Base-by-base conservation (phyloP, 2,797 vertebrate genomes). In the Siniperca obscura region DNA sequence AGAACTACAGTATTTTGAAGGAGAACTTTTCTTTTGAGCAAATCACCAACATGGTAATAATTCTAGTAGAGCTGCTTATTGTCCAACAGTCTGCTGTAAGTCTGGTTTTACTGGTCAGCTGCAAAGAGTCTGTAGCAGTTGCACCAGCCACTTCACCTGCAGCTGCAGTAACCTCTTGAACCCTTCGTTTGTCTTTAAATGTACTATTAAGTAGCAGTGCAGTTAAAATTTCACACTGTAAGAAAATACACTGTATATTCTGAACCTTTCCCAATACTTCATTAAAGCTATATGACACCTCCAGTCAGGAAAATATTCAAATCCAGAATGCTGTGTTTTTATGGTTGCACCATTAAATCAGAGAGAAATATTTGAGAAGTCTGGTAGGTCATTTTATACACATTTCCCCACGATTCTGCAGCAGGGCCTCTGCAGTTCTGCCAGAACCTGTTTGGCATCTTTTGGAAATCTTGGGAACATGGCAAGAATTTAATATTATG, bases 401-500 rank as follows among this genome's bases (percentile, higher is more conserved):
- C 22, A 21, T 79, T 70, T 55, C 3, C 66, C 16, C 52, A 76
- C 44, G 78, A n/a, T 59, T 55, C 56, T 67, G 55, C 19, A 30
- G 68, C 5, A 72, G 59, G 10, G 50, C 5, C 13, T 72, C 13
- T 52, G 25, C 71, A 61, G 34, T 74, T 86, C 72, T 68, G 44
- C 50, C 44, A 2, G n/a, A 74, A 13, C n/a, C 44, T 57, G 14
- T 75, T 59, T 56, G 19, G 16, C 70, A 44, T 78, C 16, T 53
- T 65, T 70, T 74, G 16, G 72, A 78, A 80, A 83, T 70, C 30
- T 48, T 50, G n/a, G 13, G 6, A 62, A 55, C 40, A 19, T 56
- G 78, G 56, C 59, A 27, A 34, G 52, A 83, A 80, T 85, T 70
- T 13, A 30, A 64, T 65, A 75, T 72, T 0, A 42, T 64, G 12